phyloP scores from a whole-genome alignment of 2,113 vertebrate genomes.

The Malurus alboscapulatus region DNA sequence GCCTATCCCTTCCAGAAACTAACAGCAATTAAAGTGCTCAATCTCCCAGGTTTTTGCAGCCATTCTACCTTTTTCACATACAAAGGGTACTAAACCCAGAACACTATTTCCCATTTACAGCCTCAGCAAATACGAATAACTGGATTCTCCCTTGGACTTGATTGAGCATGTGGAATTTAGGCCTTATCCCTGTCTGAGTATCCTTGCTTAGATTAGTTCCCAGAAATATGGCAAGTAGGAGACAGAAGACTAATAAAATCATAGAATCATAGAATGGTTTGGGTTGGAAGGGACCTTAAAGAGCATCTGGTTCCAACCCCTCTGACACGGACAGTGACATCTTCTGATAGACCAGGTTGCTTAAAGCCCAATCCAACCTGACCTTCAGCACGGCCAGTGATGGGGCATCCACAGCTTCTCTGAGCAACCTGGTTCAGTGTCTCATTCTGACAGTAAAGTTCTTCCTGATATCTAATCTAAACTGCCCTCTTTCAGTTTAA shows the following conservation, averaged over 20 bases:
- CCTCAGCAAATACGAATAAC: rapidly evolving
- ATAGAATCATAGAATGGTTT: neutral
- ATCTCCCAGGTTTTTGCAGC: too few species aligned
- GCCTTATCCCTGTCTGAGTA: neutral
- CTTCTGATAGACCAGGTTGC: neutral
- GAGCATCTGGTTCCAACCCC: neutral
- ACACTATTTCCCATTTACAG: neutral
- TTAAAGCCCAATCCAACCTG: neutral
- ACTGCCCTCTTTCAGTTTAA: neutral
- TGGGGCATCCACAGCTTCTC: neutral
- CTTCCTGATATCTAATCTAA: neutral
- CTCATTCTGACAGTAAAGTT: neutral
- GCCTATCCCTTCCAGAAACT: neutral
- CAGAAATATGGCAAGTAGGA: rapidly evolving
- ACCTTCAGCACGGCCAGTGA: neutral
- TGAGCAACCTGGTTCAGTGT: neutral
- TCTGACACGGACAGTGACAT: neutral
- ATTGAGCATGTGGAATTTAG: neutral
- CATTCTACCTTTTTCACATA: neutral
- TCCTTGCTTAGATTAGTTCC: neutral
- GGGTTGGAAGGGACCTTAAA: neutral
- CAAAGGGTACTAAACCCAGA: too few species aligned
- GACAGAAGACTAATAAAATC: neutral
- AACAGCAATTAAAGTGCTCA: too few species aligned
- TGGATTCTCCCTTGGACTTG: neutral